Evolutionary conservation across 2,888 invertebrate genomes (phyloP).

Genomic region (Macaria liturata): DNA sequence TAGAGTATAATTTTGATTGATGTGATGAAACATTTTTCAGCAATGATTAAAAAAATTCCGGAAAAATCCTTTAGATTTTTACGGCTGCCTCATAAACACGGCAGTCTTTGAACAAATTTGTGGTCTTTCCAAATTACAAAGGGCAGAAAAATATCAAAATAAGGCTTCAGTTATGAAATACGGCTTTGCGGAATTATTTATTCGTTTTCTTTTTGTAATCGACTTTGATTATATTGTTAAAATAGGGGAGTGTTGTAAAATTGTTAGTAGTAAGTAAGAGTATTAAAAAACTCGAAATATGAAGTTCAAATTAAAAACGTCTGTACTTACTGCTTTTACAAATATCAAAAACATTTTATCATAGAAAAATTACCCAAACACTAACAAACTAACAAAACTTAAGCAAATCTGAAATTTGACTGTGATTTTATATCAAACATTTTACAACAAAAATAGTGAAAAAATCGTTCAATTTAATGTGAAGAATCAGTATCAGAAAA

Average conservation of each 20-base stretch:
- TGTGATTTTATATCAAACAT: too few relatives aligned
- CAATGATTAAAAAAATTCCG: slow-evolving; percentile 22
- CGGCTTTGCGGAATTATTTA: slow-evolving; percentile 13
- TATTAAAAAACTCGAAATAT: too few relatives aligned
- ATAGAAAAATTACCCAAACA: too few relatives aligned
- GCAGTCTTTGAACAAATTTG: slow-evolving; percentile 28
- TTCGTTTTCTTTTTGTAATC: slow-evolving; percentile 7
- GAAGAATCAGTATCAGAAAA: slow-evolving; percentile 69
- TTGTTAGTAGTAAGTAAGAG: not conserved
- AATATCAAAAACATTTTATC: too few relatives aligned
- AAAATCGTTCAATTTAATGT: slow-evolving; percentile 2
- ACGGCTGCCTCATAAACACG: slow-evolving; percentile 21
- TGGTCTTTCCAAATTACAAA: slow-evolving; percentile 19
- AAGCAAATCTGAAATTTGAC: too few relatives aligned
- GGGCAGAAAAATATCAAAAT: slow-evolving; percentile 16
- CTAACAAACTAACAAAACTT: too few relatives aligned
- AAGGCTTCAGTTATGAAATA: slow-evolving; percentile 12
- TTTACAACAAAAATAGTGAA: too few relatives aligned
- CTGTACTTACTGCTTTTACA: too few relatives aligned
- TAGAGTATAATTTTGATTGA: not conserved
- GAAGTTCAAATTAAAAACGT: too few relatives aligned
- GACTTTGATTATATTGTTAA: slow-evolving; percentile 3
- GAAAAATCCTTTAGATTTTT: slow-evolving; percentile 26
- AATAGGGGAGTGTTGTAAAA: not conserved
- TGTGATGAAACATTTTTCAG: slow-evolving; percentile 2